Base-by-base conservation (phyloP, 2,113 vertebrate species). In the Pycnonotus jocosus region DNA sequence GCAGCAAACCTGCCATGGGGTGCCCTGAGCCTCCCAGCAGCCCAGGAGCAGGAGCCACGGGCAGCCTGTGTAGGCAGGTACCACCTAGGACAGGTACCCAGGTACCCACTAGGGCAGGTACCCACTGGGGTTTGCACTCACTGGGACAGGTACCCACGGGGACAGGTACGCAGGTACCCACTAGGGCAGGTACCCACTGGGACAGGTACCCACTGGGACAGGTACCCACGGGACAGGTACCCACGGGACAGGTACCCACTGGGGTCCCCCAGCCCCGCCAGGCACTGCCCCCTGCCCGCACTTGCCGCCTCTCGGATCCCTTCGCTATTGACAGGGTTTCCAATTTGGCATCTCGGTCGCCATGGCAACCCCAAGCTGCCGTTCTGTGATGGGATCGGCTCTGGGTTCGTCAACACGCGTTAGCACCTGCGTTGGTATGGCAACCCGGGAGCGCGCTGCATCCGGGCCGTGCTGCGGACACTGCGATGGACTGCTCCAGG, bases 351-450 rank as follows among this genome's bases (percentile, higher is more conserved):
- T 96, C 95, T 92, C 5, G 10, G 97, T 98, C 97, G 64, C 97
- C 93, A 18, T 93, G 87, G 97, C 97, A 97, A 96, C 98, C 8
- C 44, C 28, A 83, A 91, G 91, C 97, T 97, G 95, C 91, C 95
- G 72, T 96, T 96, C 96, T 91, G 73, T n/a, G 97, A 97, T 98
- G 91, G 12, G 94, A 96, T 98, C 97, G 54, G 92, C 95, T 92
- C 70, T 23, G 95, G 31, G 97, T 97, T 92, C 96, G 95, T 96
- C 95, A 96, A 90, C 96, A 78, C 35, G 65, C 71, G 76, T 89
- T 94, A 78, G 86, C 96, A 97, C 97, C 97, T 97, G 86, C 83
- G 97, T 98, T 97, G 98, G 95, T 97, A 98, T 98, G 97, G 98
- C 95, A 98, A 98, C 98, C 40, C 65, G 21, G 92, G 83, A 35